Percentiles rank a stretch among this genome's conserved stretches.
Evolutionary conservation across 37 sponge, comb jelly and placozoan genomes (phyloP).

Genomic region (Geodia barretti): DNA sequence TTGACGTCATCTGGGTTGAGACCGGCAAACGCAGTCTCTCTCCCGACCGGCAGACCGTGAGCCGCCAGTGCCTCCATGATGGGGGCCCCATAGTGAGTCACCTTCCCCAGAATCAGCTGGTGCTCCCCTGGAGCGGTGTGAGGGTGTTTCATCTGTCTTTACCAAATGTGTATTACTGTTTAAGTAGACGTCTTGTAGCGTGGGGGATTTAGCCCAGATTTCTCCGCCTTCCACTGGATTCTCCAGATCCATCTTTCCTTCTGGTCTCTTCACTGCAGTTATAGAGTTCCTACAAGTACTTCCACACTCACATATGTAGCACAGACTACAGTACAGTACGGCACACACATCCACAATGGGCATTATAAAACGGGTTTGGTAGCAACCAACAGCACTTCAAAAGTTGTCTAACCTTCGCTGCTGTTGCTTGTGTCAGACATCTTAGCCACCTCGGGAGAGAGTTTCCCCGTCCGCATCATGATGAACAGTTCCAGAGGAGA

Average conservation of each 20-base stretch:
- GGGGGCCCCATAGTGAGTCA: conserved; percentile 17
- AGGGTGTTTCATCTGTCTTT: no score
- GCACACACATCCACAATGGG: background rate
- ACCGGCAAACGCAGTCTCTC: background rate
- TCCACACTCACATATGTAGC: no score
- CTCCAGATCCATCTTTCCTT: background rate
- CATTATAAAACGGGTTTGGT: no score
- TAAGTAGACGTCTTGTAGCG: background rate
- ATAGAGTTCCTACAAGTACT: no score
- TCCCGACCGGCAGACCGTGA: conserved; percentile 15
- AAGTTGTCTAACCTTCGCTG: background rate
- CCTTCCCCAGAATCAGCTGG: conserved; percentile 4
- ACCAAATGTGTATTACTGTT: background rate
- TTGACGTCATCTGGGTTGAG: conserved; percentile 33
- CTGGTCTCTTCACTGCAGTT: background rate
- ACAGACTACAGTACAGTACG: background rate
- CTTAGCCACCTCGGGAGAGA: background rate
- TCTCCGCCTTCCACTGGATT: background rate
- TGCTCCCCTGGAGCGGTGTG: conserved; percentile 17
- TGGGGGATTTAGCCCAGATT: background rate
- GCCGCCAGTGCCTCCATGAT: conserved; percentile 1
- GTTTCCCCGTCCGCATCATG: conserved; percentile 36
- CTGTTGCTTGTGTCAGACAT: background rate
- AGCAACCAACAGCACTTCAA: no score
- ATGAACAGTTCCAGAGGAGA: conserved; percentile 46